Conservation (phyloP, 2,888 invertebrate species). For the Sycophila texana region DNA sequence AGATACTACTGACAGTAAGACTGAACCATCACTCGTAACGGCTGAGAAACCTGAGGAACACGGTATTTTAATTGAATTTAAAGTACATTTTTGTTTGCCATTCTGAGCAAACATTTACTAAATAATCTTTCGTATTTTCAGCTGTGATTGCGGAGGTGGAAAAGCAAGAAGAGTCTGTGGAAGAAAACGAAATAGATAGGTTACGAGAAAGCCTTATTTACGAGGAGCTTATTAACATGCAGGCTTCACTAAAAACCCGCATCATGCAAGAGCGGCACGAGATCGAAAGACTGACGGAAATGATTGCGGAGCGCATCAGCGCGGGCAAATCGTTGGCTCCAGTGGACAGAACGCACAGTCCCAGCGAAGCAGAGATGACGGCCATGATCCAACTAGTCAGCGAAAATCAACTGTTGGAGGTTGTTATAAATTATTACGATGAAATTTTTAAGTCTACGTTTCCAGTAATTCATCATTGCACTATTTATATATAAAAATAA, state of each 20-base stretch:
- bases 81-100: background rate
- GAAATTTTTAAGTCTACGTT: background rate
- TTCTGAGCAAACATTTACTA: background rate
- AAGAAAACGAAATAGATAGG: conserved; percentile 67
- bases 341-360: conserved; percentile 68
- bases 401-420: conserved; percentile 82
- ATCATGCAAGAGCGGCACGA: conserved; percentile 86
- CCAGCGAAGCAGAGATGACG: conserved; percentile 77
- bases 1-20: conserved; percentile 53
- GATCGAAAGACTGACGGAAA: conserved; percentile 79
- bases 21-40: conserved; percentile 36
- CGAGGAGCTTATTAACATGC: conserved; percentile 80
- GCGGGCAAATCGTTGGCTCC: conserved; percentile 61
- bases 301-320: conserved; percentile 64
- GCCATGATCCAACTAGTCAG: conserved; percentile 77
- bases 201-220: conserved; percentile 71
- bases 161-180: conserved; percentile 57
- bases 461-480: background rate
- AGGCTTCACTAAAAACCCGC: conserved; percentile 82
- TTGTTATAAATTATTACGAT: conserved; percentile 50
- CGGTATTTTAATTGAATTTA: conserved; percentile 33
- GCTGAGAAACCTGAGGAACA: conserved; percentile 43
- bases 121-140: conserved; percentile 13
- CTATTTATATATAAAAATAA: conserved; percentile 21
- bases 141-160: conserved; percentile 11